phyloP scores from a whole-genome alignment of 2,797 vertebrate genomes.

The Lacerta viridis region DNA sequence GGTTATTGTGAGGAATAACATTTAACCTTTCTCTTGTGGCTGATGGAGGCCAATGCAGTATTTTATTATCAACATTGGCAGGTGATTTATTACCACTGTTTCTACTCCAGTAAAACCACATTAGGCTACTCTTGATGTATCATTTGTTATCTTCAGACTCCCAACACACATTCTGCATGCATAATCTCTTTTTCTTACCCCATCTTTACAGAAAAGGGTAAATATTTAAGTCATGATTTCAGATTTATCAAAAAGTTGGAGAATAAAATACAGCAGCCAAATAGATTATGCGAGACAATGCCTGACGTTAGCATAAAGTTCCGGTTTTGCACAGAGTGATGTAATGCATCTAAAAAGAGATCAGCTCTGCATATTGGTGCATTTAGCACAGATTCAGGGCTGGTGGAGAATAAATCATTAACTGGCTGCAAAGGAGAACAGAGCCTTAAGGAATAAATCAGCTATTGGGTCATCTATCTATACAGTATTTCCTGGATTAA shows the following conservation, averaged over 20 bases:
- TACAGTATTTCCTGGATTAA: slow-evolving; percentile 61
- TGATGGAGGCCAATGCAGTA: slow-evolving; percentile 81
- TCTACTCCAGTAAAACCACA: slow-evolving; percentile 86
- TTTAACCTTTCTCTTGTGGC: slow-evolving; percentile 83
- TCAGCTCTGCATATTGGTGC: slow-evolving; percentile 63
- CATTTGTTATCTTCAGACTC: slow-evolving; percentile 84
- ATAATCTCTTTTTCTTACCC: slow-evolving; percentile 77
- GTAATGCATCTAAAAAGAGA: slow-evolving; percentile 63
- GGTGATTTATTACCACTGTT: slow-evolving; percentile 86
- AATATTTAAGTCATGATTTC: slow-evolving; percentile 80
- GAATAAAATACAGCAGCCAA: slow-evolving; percentile 60
- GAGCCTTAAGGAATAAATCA: slow-evolving; percentile 67
- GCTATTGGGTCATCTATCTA: slow-evolving; percentile 56
- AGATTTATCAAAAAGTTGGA: slow-evolving; percentile 71
- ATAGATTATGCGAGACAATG: slow-evolving; percentile 69
- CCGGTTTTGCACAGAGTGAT: slow-evolving; percentile 62
- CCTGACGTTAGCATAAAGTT: slow-evolving; percentile 68
- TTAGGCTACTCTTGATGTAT: slow-evolving; percentile 81
- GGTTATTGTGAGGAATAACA: slow-evolving; percentile 83
- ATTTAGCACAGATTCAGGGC: slow-evolving; percentile 59
- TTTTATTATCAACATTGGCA: slow-evolving; percentile 86
- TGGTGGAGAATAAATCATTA: slow-evolving; percentile 73
- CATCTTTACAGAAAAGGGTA: slow-evolving; percentile 70
- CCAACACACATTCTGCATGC: slow-evolving; percentile 78
- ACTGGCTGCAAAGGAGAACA: slow-evolving; percentile 62